These are phyloP conservation scores for Cynocephalus volans DNA, from an alignment of 2,113 vertebrate species.

Conservation along the genomic window DNA sequence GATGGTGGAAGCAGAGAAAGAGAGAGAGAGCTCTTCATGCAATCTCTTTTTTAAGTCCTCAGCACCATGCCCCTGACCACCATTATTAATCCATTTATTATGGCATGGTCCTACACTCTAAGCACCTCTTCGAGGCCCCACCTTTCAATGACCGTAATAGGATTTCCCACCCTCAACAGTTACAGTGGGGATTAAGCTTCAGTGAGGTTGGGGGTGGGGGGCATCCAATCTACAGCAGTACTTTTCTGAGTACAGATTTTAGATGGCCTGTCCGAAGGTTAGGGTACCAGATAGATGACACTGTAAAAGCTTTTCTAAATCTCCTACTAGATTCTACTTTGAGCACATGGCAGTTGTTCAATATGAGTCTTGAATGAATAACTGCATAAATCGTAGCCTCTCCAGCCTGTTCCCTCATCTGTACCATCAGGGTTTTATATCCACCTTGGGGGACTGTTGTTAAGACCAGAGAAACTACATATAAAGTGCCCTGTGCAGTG, in stretches of 20 bases:
- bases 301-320: constrained; percentile 10
- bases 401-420: not conserved
- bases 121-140: too few species aligned
- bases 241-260: constrained; percentile 1
- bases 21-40: too few species aligned
- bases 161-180: too few species aligned
- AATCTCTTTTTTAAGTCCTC: too few species aligned
- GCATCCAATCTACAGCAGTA: too few species aligned
- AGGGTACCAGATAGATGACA: not conserved
- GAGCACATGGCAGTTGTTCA: not conserved
- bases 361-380: not conserved
- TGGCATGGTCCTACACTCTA: too few species aligned
- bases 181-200: too few species aligned
- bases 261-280: not conserved
- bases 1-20: too few species aligned
- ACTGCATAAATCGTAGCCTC: not conserved
- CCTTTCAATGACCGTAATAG: too few species aligned
- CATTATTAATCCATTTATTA: too few species aligned
- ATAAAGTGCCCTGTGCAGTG: not conserved
- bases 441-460: not conserved
- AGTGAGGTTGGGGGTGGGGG: too few species aligned
- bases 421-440: not conserved
- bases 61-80: too few species aligned
- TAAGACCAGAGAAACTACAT: constrained; percentile 4
- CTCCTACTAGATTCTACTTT: constrained; percentile 16